Evolutionary conservation across 2,888 invertebrate species (phyloP).

Genomic region (Troilus luridus): DNA sequence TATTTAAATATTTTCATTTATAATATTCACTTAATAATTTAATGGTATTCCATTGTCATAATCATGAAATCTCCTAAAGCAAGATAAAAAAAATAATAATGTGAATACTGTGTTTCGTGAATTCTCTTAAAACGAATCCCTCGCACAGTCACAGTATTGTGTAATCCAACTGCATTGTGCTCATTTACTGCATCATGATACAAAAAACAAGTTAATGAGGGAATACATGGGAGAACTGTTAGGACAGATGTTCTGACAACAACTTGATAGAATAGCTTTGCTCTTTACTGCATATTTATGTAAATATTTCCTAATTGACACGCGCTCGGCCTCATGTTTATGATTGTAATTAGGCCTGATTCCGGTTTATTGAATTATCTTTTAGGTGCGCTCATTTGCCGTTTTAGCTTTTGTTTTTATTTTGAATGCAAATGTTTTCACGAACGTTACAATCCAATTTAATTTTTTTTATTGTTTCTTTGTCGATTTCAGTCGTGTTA

Average conservation of each 20-base stretch:
- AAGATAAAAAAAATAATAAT: too few species aligned
- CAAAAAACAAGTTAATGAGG: neutral
- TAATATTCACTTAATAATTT: too few species aligned
- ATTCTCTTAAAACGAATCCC: too few species aligned
- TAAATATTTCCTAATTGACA: neutral
- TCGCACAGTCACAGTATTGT: too few species aligned
- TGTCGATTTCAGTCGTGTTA: neutral
- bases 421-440: neutral
- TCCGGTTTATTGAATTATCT: neutral
- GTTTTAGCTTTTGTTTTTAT: neutral
- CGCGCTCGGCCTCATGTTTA: neutral
- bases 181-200: neutral
- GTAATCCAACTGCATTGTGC: neutral
- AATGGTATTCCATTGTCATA: too few species aligned
- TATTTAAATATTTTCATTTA: too few species aligned
- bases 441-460: neutral
- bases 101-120: too few species aligned
- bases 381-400: neutral
- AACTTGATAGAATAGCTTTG: neutral
- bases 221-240: neutral
- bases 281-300: neutral
- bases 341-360: neutral
- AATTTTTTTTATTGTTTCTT: neutral
- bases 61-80: too few species aligned
- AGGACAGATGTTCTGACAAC: neutral